phyloP scores from a whole-genome alignment of 2,113 vertebrate species.

The Tapirus terrestris region DNA sequence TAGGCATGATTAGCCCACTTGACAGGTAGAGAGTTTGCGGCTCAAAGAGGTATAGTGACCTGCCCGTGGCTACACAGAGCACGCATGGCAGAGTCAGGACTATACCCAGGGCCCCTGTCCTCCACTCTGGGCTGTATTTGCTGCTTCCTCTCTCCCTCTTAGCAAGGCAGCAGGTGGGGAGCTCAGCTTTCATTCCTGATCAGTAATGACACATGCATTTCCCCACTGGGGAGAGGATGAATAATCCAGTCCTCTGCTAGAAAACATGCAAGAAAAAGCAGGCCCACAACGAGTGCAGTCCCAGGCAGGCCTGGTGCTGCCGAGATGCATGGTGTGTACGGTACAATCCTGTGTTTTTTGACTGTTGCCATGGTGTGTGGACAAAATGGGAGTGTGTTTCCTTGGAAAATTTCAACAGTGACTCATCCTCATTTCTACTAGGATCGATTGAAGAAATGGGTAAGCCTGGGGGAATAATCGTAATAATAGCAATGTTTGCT shows the following conservation, averaged over 20 bases:
- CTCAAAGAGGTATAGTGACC: neutral
- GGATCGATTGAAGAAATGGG: neutral
- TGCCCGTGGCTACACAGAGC: neutral
- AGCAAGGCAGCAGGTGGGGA: neutral
- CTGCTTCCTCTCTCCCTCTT: neutral
- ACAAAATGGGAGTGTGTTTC: conserved; percentile 25
- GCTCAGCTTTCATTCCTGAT: conserved; percentile 18
- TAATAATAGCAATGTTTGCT: neutral
- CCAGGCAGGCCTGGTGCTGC: neutral
- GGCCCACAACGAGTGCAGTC: neutral
- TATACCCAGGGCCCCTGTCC: neutral
- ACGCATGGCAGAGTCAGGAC: neutral
- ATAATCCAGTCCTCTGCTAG: neutral
- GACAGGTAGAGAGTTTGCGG: neutral
- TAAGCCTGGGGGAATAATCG: neutral
- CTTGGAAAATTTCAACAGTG: conserved; percentile 56
- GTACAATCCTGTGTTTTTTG: neutral
- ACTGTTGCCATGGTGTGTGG: neutral
- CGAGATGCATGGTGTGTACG: fast-evolving
- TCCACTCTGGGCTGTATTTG: neutral
- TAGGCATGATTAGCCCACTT: neutral
- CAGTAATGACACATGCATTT: neutral
- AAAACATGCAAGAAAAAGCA: neutral
- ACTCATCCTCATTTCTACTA: conserved; percentile 15
- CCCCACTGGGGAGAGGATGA: neutral